Evolutionary conservation across 1,140 invertebrate species (phyloP), one percentile per base, ranked within the genome.

Genomic region (Procambarus virginalis): DNA sequence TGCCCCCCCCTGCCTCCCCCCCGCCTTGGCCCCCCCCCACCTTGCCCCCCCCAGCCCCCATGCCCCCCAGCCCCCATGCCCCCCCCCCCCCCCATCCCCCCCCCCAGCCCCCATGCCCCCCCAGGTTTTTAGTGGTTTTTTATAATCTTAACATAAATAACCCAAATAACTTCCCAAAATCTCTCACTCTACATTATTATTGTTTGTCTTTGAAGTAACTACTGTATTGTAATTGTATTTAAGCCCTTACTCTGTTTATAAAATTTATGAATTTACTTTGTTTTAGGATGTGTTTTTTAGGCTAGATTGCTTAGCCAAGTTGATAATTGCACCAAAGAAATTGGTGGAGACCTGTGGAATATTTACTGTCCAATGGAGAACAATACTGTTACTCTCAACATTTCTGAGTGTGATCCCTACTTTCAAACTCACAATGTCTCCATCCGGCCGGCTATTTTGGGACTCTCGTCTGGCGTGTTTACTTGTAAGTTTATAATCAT

Each of bases 281-380:
- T 64, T 20, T 64, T 94, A 99, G 98, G 93, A 97, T 99, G 95
- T 99, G 98, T 94, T 95, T 98, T 45, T 95, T 99, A 14, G 98
- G 98, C 96, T 92, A 95, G 98, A 48, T 94, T 99, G 49, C 89
- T 95, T 77, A 94, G 98, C 4, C 97, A 97, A 94, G 95, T 97
- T 79, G 93, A 96, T 45, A 95, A 97, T 84, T 99, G 98, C 93
- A 96, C 96, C 84, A 98, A 99, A 94, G 95, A 96, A 49, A 92
- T 94, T 20, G 95, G 94, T 84, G 95, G 96, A 48, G 93, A 95
- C 91, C 94, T 98, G 90, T 95, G 96, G 92, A 94, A 95, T 88
- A 90, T 96, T 46, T 98, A 96, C 93, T 98, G 96, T 92, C 34
- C 90, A 73, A 91, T 86, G 22, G 94, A 94, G 12, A 96, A 96